A percentile compares a stretch with the other conserved stretches of the same genome.
Evolutionary conservation across 1,140 invertebrate species (phyloP).

Genomic region (Cydia splendana): DNA sequence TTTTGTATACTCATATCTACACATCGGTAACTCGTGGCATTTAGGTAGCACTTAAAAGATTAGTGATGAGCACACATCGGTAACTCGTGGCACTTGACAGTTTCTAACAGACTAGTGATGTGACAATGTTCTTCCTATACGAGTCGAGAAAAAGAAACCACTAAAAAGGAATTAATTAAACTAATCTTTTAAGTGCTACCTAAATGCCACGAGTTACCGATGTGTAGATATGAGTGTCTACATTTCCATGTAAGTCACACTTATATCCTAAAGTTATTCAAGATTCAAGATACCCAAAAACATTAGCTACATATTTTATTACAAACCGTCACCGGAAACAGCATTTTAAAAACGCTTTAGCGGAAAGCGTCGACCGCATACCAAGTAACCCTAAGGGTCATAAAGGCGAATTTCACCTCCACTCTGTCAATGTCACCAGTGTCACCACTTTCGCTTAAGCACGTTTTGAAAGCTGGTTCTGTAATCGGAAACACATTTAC

Average conservation of each 20-base stretch:
- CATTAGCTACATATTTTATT: background rate
- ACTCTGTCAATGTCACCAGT: conserved; percentile 32
- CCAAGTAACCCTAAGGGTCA: conserved; percentile 21
- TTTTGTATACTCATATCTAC: too few species aligned
- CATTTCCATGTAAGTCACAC: background rate
- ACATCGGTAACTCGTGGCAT: too few species aligned
- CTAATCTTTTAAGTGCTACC: too few species aligned
- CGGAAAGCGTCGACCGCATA: conserved; percentile 13
- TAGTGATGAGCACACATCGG: too few species aligned
- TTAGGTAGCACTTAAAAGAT: too few species aligned
- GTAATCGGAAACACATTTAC: conserved; percentile 30
- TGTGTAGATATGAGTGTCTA: too few species aligned
- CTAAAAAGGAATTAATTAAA: too few species aligned
- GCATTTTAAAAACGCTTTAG: background rate
- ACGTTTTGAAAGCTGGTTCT: conserved; percentile 27
- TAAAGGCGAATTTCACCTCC: conserved; percentile 27
- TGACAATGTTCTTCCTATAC: too few species aligned
- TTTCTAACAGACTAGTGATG: too few species aligned
- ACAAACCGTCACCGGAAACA: background rate
- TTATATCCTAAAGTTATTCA: background rate
- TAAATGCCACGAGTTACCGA: too few species aligned
- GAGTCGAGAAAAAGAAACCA: too few species aligned
- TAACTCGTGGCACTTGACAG: too few species aligned
- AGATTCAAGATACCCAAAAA: background rate
- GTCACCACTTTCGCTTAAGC: conserved; percentile 21